A percentile compares a stretch with the other conserved stretches of the same genome.
Conservation (phyloP, 2,888 invertebrate genomes). For the Tholera decimalis region DNA sequence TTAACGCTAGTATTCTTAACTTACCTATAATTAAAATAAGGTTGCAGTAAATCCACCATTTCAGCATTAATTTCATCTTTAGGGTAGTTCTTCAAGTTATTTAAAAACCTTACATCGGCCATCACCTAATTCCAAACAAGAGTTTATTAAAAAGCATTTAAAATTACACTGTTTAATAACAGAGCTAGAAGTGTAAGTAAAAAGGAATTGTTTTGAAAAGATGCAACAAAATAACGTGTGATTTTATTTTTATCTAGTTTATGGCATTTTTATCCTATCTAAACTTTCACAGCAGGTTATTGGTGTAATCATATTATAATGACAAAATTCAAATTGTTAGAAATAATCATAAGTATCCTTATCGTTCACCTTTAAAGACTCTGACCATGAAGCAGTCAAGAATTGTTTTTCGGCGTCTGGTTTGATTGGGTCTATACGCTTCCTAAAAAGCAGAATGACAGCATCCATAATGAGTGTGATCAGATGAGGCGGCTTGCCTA, state of each 20-base stretch:
- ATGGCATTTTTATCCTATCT: background rate
- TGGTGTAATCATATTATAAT: too few relatives aligned
- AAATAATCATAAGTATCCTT: too few relatives aligned
- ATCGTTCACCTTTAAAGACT: constrained; percentile 94
- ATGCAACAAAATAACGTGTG: background rate
- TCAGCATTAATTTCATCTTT: constrained; percentile 97
- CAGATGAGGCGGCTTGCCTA: constrained; percentile 97
- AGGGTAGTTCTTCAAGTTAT: constrained; percentile 95
- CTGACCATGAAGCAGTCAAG: constrained; percentile 96
- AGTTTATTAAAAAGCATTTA: background rate
- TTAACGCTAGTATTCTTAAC: constrained; percentile 14
- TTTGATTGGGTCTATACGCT: constrained; percentile 93
- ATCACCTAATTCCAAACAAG: constrained; percentile 90
- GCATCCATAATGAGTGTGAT: constrained; percentile 98
- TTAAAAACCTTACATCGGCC: constrained; percentile 95
- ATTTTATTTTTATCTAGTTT: background rate
- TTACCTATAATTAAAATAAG: constrained; percentile 94
- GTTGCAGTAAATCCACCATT: constrained; percentile 95
- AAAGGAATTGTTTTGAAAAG: too few relatives aligned
- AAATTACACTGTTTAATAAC: background rate
- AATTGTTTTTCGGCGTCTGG: constrained; percentile 94
- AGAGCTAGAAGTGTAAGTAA: too few relatives aligned
- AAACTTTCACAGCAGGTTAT: background rate
- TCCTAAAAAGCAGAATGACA: constrained; percentile 95
- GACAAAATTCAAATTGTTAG: too few relatives aligned